Evolutionary conservation across 2,113 vertebrate genomes (phyloP).

Genomic region (Cacatua alba): DNA sequence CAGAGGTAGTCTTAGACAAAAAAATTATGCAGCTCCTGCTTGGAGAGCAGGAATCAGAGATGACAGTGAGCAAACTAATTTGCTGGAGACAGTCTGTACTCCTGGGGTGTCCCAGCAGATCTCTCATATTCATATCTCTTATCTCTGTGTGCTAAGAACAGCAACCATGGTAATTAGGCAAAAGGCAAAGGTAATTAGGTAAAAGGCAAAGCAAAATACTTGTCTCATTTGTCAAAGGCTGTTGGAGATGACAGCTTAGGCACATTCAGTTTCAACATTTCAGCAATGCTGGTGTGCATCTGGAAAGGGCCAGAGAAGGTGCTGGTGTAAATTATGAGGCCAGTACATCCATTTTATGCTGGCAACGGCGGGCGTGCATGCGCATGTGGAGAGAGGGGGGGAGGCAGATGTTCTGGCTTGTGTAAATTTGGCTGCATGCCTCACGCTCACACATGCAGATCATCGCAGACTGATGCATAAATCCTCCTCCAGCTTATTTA

Average conservation of each 20-base stretch:
- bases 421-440: background rate
- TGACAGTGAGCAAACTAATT: background rate
- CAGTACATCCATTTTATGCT: background rate
- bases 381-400: rapidly evolving
- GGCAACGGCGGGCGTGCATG: background rate
- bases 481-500: constrained; percentile 5
- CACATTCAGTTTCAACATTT: background rate
- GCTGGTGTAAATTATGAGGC: background rate
- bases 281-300: background rate
- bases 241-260: background rate
- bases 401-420: background rate
- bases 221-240: background rate
- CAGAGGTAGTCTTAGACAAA: background rate
- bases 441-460: background rate
- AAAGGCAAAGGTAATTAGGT: background rate
- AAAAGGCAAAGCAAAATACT: background rate
- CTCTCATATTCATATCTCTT: background rate
- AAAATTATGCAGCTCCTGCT: background rate
- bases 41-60: background rate
- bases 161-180: background rate
- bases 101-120: background rate
- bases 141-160: background rate
- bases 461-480: background rate
- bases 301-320: background rate
- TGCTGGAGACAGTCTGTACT: background rate